These are phyloP conservation scores for Drosophila nigricruria DNA, from an alignment of 2,888 invertebrate genomes.

Conservation along the genomic window DNA sequence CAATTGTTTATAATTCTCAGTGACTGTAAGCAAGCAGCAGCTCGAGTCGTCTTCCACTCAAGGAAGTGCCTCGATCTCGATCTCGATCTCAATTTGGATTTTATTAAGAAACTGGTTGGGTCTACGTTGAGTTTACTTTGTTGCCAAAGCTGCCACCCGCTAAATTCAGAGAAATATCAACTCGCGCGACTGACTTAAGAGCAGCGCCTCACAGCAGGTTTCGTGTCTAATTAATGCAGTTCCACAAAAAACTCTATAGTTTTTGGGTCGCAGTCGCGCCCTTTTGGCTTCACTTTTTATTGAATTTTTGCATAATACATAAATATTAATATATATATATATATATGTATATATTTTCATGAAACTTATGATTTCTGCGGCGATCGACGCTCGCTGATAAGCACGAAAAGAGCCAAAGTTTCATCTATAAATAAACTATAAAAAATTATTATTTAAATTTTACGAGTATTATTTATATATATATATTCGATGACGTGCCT, in stretches of 20 bases:
- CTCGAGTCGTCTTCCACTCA: constrained; percentile 47
- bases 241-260: constrained; percentile 29
- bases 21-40: constrained; percentile 49
- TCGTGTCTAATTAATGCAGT: constrained; percentile 72
- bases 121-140: constrained; percentile 6
- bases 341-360: constrained; percentile 40
- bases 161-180: constrained; percentile 44
- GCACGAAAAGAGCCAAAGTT: constrained; percentile 14
- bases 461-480: not conserved
- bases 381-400: constrained; percentile 63
- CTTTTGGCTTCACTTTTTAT: constrained; percentile 41
- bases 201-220: constrained; percentile 62
- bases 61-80: constrained; percentile 58
- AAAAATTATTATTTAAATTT: constrained; percentile 6
- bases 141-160: constrained; percentile 61
- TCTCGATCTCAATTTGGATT: constrained; percentile 28
- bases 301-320: constrained; percentile 64
- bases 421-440: constrained; percentile 40
- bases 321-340: constrained; percentile 43
- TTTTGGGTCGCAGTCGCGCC: constrained; percentile 59
- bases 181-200: constrained; percentile 8
- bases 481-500: constrained; percentile 34
- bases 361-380: constrained; percentile 52
- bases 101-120: constrained; percentile 48
- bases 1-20: constrained; percentile 77